These are phyloP conservation scores for Drosophila trapezifrons DNA, from an alignment of 1,140 invertebrate genomes.

Conservation along the genomic window DNA sequence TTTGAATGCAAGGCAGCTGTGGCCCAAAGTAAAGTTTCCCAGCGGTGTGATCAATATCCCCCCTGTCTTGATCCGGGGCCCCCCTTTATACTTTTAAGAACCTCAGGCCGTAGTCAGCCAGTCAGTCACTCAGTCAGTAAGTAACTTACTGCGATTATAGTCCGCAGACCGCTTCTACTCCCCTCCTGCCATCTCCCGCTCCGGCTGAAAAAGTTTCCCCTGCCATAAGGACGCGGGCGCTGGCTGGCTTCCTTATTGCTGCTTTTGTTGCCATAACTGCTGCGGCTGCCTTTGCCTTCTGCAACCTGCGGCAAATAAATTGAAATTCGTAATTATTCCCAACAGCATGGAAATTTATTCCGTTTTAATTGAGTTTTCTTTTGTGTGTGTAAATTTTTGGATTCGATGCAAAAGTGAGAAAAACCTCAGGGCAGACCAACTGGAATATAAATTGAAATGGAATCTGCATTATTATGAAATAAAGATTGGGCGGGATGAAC, in stretches of 20 bases:
- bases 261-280: slow-evolving; percentile 47
- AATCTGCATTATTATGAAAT: slow-evolving; percentile 77
- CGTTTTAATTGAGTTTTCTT: slow-evolving; percentile 82
- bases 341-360: slow-evolving; percentile 80
- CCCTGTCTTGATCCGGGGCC: background rate
- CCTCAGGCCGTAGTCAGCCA: slow-evolving; percentile 38
- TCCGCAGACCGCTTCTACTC: slow-evolving; percentile 19
- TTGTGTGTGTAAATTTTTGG: slow-evolving; percentile 60
- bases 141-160: slow-evolving; percentile 54
- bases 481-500: slow-evolving; percentile 34
- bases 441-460: slow-evolving; percentile 70
- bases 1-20: slow-evolving; percentile 3
- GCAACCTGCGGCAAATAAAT: slow-evolving; percentile 79
- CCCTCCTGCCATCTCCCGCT: background rate
- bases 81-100: slow-evolving; percentile 29
- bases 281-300: slow-evolving; percentile 63
- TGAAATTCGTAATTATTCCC: slow-evolving; percentile 83
- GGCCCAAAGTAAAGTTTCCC: background rate
- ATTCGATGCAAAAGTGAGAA: slow-evolving; percentile 51
- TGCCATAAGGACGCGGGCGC: slow-evolving; percentile 43
- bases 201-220: slow-evolving; percentile 47
- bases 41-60: slow-evolving; percentile 14
- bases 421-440: slow-evolving; percentile 34
- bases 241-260: slow-evolving; percentile 53
- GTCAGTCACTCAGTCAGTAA: slow-evolving; percentile 38